Evolutionary conservation across 2,797 vertebrate species (phyloP), one percentile per base, ranked within the genome.

Genomic region (Allobates femoralis): DNA sequence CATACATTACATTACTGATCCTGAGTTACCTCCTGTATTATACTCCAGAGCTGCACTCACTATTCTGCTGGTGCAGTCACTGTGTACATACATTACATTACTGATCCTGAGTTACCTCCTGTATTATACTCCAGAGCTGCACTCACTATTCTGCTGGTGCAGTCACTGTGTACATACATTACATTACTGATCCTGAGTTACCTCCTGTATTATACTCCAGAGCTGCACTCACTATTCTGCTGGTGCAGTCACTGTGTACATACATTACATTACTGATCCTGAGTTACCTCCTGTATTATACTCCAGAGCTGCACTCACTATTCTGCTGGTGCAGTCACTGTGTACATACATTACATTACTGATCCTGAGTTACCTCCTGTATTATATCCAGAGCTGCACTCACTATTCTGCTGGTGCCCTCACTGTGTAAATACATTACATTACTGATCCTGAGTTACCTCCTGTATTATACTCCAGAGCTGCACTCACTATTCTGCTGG

Each of bases 21-120:
- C n/a, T n/a, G n/a, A n/a, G n/a, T n/a, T n/a, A n/a, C n/a, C n/a
- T n/a, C n/a, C n/a, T 60, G 58, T 51, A 46, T 26, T 41, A 76
- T 50, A n/a, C 55, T 10, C 46, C 74, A n/a, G 41, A 64, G 60
- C 60, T 64, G 60, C 60, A 28, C 60, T 30, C n/a, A 60, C 58
- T 60, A 60, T 60, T 60, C 58, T 60, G 58, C 58, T 60, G 58
- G 58, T 60, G 23, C 5, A 60, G 58, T 60, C 58, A 34, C 30
- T 34, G 34, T 66, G 32, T 80, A 19, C 30, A 67, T 66, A 66
- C 62, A 66, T 66, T 66, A 30, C 62, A 66, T 66, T 66, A 66
- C 62, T 66, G 30, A 66, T 32, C 62, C 62, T 67, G 62, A 30
- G 16, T 66, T 66, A 66, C 30, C 30, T 28, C 16, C 62, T 67